phyloP scores from a whole-genome alignment of 2,113 vertebrate genomes.

The Dunckerocampus dactyliophorus region DNA sequence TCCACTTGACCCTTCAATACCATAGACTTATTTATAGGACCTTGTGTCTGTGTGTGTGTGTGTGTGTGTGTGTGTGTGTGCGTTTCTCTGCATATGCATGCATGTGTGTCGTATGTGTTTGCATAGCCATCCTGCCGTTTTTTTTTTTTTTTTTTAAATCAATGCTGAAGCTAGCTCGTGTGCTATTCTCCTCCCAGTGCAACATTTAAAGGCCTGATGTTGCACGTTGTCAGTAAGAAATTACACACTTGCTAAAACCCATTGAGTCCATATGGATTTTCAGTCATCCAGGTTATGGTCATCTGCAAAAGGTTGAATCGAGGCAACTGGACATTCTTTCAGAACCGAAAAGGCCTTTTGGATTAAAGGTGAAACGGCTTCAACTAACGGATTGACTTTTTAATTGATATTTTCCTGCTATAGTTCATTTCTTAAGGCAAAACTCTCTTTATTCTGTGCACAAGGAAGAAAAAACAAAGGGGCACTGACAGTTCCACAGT shows the following conservation, averaged over 20 bases:
- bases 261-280: slow-evolving; percentile 42
- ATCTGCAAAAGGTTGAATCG: too few relatives aligned
- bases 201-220: slow-evolving; percentile 56
- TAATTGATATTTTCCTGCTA: slow-evolving; percentile 54
- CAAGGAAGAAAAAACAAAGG: slow-evolving; percentile 56
- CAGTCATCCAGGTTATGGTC: too few relatives aligned
- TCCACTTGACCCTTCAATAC: slow-evolving; percentile 65
- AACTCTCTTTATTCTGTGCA: slow-evolving; percentile 51
- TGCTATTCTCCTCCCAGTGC: slow-evolving; percentile 31
- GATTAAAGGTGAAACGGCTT: too few relatives aligned
- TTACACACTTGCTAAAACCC: slow-evolving; percentile 38
- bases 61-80: neutral
- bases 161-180: slow-evolving; percentile 57
- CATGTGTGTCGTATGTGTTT: slow-evolving; percentile 35
- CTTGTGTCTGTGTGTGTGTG: slow-evolving; percentile 8
- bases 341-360: too few relatives aligned
- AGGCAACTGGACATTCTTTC: too few relatives aligned
- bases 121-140: slow-evolving; percentile 11
- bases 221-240: slow-evolving; percentile 55
- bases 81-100: slow-evolving; percentile 32
- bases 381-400: slow-evolving; percentile 24
- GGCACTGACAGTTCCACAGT: slow-evolving; percentile 43
- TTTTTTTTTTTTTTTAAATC: slow-evolving; percentile 36
- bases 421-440: slow-evolving; percentile 57
- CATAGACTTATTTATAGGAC: slow-evolving; percentile 61